Evolutionary conservation across 2,113 vertebrate species (phyloP).

Genomic region (Heterotilapia buettikoferi): DNA sequence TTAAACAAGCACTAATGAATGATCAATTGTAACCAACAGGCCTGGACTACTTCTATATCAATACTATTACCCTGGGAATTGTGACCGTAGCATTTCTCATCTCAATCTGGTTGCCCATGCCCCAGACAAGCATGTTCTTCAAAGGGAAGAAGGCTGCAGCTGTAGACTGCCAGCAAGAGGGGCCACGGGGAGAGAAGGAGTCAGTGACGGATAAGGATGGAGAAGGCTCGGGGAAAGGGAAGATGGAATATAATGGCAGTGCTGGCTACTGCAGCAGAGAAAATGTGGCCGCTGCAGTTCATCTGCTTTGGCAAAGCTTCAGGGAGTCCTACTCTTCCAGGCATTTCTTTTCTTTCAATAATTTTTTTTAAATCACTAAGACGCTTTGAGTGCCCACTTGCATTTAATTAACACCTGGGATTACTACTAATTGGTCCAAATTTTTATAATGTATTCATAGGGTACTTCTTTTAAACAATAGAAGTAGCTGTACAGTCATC

Average conservation of each 20-base stretch:
- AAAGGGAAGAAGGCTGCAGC: slow-evolving; percentile 3
- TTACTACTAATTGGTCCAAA: background rate
- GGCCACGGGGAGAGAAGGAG: background rate
- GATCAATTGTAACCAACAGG: slow-evolving; percentile 12
- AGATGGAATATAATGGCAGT: background rate
- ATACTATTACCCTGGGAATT: slow-evolving; percentile 58
- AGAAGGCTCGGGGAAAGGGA: background rate
- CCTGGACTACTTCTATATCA: slow-evolving; percentile 64
- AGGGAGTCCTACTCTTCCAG: slow-evolving; percentile 66
- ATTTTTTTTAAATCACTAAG: background rate
- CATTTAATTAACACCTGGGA: background rate
- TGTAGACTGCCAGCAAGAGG: slow-evolving; percentile 8
- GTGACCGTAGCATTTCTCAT: slow-evolving; percentile 55
- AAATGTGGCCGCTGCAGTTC: slow-evolving; percentile 13
- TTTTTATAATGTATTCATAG: background rate
- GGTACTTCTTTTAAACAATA: background rate
- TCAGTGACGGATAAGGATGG: slow-evolving; percentile 6
- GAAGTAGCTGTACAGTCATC: background rate
- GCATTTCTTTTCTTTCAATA: background rate
- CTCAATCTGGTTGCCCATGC: slow-evolving; percentile 65
- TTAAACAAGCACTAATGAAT: background rate
- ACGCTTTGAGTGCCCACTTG: background rate
- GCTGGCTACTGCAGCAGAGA: slow-evolving; percentile 27
- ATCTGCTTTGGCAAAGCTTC: slow-evolving; percentile 64
- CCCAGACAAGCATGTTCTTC: slow-evolving; percentile 62